phyloP scores from a whole-genome alignment of 2,797 vertebrate species.

The Mormyrus hasselquistii region DNA sequence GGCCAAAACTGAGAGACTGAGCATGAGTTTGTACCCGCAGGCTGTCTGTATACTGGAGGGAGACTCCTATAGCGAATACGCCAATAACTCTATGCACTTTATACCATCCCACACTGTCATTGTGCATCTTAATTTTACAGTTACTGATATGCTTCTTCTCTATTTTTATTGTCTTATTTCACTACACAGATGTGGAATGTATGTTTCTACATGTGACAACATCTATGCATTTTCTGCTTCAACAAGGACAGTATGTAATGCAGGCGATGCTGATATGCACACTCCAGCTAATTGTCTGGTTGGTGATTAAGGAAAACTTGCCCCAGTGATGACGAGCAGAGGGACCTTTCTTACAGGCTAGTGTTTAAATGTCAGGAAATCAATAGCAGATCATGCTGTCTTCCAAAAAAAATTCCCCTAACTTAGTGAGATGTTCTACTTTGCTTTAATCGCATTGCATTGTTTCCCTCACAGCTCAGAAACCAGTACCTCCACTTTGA shows the following conservation, averaged over 20 bases:
- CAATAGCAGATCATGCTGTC: not conserved
- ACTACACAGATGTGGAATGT: not conserved
- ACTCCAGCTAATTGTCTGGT: not conserved
- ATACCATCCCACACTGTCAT: not conserved
- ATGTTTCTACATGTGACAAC: not conserved
- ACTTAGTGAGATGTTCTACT: not conserved
- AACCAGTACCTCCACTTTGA: not conserved
- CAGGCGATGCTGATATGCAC: not conserved
- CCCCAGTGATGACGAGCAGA: not conserved
- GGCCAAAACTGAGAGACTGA: not conserved
- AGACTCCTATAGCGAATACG: not conserved
- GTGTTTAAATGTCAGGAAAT: not conserved
- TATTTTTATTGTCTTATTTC: not conserved
- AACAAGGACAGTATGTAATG: not conserved
- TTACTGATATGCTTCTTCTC: not conserved
- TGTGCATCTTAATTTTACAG: not conserved
- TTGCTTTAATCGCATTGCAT: not conserved
- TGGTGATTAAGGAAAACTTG: not conserved
- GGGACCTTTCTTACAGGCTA: not conserved
- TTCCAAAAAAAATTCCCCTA: not conserved
- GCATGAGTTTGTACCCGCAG: not conserved
- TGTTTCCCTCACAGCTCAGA: not conserved
- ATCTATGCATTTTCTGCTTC: not conserved
- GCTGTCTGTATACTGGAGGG: not conserved
- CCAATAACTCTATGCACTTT: not conserved